phyloP scores from a whole-genome alignment of 2,797 vertebrate genomes.

The Onychomys leucogaster region DNA sequence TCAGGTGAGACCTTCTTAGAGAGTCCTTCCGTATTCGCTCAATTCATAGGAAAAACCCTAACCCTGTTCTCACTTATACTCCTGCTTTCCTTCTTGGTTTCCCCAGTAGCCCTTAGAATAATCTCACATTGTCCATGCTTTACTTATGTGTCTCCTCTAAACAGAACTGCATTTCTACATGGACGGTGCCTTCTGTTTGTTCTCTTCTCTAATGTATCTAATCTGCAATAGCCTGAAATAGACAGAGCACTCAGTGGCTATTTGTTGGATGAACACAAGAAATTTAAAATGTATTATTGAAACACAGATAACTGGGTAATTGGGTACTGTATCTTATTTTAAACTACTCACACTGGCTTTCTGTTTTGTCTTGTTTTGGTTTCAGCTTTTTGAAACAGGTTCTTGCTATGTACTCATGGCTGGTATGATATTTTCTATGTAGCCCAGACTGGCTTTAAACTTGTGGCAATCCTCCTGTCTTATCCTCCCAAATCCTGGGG shows the following conservation, averaged over 20 bases:
- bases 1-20: neutral
- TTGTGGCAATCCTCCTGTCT: neutral
- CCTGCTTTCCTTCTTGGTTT: neutral
- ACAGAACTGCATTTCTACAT: neutral
- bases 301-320: neutral
- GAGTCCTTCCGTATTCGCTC: neutral
- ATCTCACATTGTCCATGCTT: neutral
- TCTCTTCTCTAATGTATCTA: neutral
- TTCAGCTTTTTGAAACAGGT: neutral
- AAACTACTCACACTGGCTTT: neutral
- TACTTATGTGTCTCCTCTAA: neutral
- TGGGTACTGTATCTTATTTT: neutral
- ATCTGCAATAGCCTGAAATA: neutral
- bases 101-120: neutral
- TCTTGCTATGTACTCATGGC: too few species aligned
- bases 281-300: neutral
- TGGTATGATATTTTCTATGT: neutral
- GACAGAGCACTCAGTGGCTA: neutral
- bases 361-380: neutral
- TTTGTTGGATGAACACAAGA: neutral
- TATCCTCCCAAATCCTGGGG: neutral
- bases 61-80: neutral
- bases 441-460: neutral
- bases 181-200: neutral
- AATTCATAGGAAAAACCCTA: neutral